Base-by-base conservation (phyloP, 1,140 invertebrate species). In the Aculops lycopersici region DNA sequence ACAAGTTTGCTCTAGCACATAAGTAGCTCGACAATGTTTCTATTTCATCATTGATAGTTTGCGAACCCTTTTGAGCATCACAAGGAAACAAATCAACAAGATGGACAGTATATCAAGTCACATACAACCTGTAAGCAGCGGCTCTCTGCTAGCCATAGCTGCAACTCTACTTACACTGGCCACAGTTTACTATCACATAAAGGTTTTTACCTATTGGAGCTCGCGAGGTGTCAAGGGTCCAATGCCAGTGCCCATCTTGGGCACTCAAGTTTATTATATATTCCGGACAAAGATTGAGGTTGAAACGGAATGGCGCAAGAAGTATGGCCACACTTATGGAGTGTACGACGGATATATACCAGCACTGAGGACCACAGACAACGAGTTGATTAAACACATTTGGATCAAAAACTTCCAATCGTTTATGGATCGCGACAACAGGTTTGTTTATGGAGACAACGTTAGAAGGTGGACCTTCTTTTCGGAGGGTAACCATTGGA, bases 401-500 rank as follows among this genome's bases (percentile, higher is more conserved):
- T n/a, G 47, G n/a, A 17, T 45, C 1, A 43, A 39, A 20, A 44
- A 47, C 20, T 46, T 47, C 21, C 35, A 44, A 12, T 15, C 40
- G 13, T 49, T 49, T 36, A 31, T 19, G n/a, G 43, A 44, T 24
- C 39, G 46, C 19, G 13, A 38, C n/a, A 13, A 14, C n/a, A n/a
- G 15, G 2, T 16, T 18, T 16, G 17, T 42, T 13, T 14, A 8
- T n/a, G 14, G 20, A 5, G 15, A 24, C 8, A 44, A 42, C 2
- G 14, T 18, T 3, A n/a, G 14, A 2, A n/a, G 24, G 16, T 21
- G 58, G 46, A 24, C 62, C 5, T 58, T 62, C 20, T 39, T 56
- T 35, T 38, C 52, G 0, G 50, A 52, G 3, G 59, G 58, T 2
- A 54, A 59, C 20, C 49, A 52, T 24, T 69, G 68, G 68, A 64